phyloP scores from a whole-genome alignment of 1,140 invertebrate genomes.

The Stegodyphus mimosarum region DNA sequence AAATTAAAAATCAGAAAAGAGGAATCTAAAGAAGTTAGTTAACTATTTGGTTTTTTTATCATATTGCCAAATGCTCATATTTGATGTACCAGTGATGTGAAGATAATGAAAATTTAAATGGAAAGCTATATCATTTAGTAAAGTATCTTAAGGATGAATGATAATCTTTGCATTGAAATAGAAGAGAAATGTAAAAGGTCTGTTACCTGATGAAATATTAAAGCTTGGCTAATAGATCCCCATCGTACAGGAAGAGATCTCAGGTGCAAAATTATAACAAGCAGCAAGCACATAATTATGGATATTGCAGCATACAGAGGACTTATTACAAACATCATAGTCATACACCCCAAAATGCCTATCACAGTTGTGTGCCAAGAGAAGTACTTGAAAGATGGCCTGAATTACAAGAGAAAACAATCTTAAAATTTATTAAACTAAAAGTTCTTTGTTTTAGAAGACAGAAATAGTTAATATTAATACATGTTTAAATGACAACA shows the following conservation, averaged over 20 bases:
- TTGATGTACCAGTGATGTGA: too few relatives aligned
- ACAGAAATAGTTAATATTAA: not conserved
- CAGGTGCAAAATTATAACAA: slow-evolving; percentile 90
- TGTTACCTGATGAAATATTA: slow-evolving; percentile 96
- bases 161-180: too few relatives aligned
- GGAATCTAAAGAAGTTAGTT: too few relatives aligned
- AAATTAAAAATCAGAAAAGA: too few relatives aligned
- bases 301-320: slow-evolving; percentile 88
- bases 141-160: too few relatives aligned
- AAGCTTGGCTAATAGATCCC: slow-evolving; percentile 98
- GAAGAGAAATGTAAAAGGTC: too few relatives aligned
- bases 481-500: not conserved
- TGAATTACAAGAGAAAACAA: slow-evolving; percentile 66
- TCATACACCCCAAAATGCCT: slow-evolving; percentile 85
- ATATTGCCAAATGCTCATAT: too few relatives aligned
- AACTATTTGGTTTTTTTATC: too few relatives aligned
- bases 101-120: too few relatives aligned
- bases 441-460: not conserved
- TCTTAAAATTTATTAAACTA: not conserved
- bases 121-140: too few relatives aligned
- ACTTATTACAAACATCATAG: slow-evolving; percentile 97
- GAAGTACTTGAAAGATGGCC: slow-evolving; percentile 97
- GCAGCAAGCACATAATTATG: slow-evolving; percentile 85
- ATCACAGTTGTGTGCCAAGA: slow-evolving; percentile 92
- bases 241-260: slow-evolving; percentile 90